Percentiles rank a stretch among this genome's conserved stretches.
Evolutionary conservation across 2,888 invertebrate genomes (phyloP).

Genomic region (Phengaris alcon): DNA sequence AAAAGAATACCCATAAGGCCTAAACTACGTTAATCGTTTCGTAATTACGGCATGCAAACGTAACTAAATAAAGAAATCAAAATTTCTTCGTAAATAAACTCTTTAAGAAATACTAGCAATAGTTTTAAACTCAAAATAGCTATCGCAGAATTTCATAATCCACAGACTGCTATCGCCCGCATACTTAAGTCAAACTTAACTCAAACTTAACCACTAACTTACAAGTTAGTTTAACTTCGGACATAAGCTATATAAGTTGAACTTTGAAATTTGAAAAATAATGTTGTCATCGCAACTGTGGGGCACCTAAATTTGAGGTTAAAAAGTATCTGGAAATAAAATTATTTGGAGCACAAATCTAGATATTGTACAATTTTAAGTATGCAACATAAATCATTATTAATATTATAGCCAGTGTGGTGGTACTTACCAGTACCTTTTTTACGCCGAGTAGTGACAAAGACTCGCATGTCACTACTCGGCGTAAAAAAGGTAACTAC

Average conservation of each 20-base stretch:
- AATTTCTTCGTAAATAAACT: background rate
- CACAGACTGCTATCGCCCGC: slow-evolving; percentile 20
- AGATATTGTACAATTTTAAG: too few relatives aligned
- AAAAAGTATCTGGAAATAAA: background rate
- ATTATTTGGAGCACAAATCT: too few relatives aligned
- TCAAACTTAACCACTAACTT: slow-evolving; percentile 22
- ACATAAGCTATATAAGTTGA: slow-evolving; percentile 26
- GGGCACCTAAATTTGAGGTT: background rate
- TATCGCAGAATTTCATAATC: slow-evolving; percentile 22
- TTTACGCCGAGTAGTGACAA: too few relatives aligned
- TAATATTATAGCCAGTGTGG: too few relatives aligned
- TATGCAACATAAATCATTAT: too few relatives aligned
- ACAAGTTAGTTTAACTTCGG: slow-evolving; percentile 21
- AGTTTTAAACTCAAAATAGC: slow-evolving; percentile 6
- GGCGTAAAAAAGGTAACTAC: too few relatives aligned
- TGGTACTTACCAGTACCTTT: too few relatives aligned
- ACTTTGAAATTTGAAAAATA: slow-evolving; percentile 15
- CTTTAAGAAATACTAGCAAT: background rate
- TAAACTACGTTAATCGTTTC: too few relatives aligned
- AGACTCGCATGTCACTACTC: too few relatives aligned
- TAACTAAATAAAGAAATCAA: too few relatives aligned
- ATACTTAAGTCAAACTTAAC: slow-evolving; percentile 24
- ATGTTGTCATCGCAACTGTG: background rate
- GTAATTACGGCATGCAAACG: too few relatives aligned
- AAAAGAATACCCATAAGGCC: too few relatives aligned